Evolutionary conservation across 2,888 invertebrate species (phyloP), one percentile per base, ranked within the genome.

Genomic region (Hermaeophaga mercurialis): DNA sequence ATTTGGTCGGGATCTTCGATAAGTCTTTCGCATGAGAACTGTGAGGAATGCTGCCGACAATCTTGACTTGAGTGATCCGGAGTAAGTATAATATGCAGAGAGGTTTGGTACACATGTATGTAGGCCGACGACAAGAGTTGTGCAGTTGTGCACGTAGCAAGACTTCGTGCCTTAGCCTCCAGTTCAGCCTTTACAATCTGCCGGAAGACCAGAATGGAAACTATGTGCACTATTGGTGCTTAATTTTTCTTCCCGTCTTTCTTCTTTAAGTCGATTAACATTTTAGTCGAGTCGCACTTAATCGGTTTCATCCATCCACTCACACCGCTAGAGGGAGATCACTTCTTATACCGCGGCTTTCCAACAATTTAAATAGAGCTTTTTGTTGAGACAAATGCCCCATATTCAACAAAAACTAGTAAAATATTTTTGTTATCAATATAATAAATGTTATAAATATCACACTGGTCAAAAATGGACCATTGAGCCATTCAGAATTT

Each of bases 201-300:
- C 53, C 55, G 61, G 61, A 55, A 52, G 55, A 61, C 41, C n/a
- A 22, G 55, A 48, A 50, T 54, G 52, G 49, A 48, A 59, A 58
- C 61, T 58, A 61, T 61, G 56, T 61, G 54, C 54, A 34, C 22
- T 44, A 52, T 52, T 34, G 52, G 43, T 44, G 50, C 54, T 57
- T 57, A 54, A 60, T 54, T 48, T 55, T 55, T 48, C 41, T 41
- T 11, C 33, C 33, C 7, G 11, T 33, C 41, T 41, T n/a, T 19
- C 9, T 19, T 41, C 41, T 22, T 7, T 9, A 19, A 19, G 41
- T 22, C 41, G 41, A 41, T 41, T 41, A 41, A 41, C 41, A 41
- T 41, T 41, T 41, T 41, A 41, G 41, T 41, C 22, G 41, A 41
- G 38, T 41, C 22, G 22, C 22, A 19, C 22, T 41, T 22, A 15